Evolutionary conservation across 2,888 invertebrate species (phyloP).

Genomic region (Plagodis dolabraria): DNA sequence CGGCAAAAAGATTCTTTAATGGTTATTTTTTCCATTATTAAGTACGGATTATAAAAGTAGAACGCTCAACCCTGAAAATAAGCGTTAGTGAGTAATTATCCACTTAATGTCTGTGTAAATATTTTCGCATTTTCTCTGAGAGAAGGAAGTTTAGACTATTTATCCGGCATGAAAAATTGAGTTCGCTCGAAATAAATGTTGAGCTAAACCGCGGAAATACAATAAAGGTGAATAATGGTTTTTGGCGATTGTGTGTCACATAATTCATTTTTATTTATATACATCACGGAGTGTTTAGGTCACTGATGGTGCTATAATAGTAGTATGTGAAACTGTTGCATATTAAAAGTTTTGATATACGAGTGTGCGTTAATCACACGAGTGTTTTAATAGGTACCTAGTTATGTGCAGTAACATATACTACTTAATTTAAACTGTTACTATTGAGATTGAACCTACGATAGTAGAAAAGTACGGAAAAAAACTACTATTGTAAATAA

Average conservation of each 20-base stretch:
- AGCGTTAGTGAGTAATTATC: not conserved
- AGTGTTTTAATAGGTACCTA: no score
- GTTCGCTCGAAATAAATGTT: constrained; percentile 14
- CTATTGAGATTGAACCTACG: no score
- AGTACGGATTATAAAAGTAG: no score
- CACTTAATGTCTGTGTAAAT: constrained; percentile 4
- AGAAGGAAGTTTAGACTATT: constrained; percentile 10
- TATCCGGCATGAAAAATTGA: constrained; percentile 9
- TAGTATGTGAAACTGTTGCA: not conserved
- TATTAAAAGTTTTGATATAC: no score
- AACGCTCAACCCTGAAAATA: no score
- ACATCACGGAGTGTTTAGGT: not conserved
- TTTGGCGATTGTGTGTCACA: constrained; percentile 14
- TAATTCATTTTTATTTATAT: constrained; percentile 9
- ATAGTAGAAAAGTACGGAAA: no score
- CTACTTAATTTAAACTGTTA: no score
- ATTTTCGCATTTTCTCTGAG: not conserved
- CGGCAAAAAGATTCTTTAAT: no score
- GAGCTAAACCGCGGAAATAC: constrained; percentile 14
- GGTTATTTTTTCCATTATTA: no score
- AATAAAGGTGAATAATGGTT: constrained; percentile 16
- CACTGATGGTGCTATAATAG: not conserved
- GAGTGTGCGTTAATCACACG: no score
- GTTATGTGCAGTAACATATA: no score
- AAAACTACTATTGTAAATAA: no score